Conservation (phyloP, 2,888 invertebrate species). For the Euplagia quadripunctaria region DNA sequence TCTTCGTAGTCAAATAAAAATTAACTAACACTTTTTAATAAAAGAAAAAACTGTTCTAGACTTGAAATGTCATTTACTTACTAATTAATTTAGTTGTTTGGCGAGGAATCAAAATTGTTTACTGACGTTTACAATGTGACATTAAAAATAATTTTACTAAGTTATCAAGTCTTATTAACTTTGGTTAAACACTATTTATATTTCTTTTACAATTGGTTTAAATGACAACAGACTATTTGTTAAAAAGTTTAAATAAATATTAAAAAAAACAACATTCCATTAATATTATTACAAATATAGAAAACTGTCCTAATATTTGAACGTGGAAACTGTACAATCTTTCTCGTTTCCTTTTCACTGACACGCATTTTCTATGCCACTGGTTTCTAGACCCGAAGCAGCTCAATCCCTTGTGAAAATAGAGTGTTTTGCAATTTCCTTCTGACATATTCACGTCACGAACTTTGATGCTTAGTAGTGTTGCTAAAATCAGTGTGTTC, state of each 20-base stretch:
- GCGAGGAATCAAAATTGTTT: background rate
- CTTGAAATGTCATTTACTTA: background rate
- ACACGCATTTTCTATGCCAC: conserved; percentile 10
- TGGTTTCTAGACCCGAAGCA: conserved; percentile 21
- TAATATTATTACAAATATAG: background rate
- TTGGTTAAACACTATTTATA: background rate
- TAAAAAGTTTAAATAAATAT: no score
- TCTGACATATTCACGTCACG: conserved; percentile 33
- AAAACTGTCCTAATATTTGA: background rate
- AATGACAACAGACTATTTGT: no score
- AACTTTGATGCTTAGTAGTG: conserved; percentile 20
- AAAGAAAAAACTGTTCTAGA: background rate
- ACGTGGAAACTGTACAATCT: background rate
- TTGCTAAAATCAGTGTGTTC: background rate
- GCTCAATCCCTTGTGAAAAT: conserved; percentile 50
- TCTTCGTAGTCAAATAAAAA: background rate
- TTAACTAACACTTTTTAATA: background rate
- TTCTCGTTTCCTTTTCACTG: conserved; percentile 5
- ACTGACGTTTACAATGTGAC: background rate
- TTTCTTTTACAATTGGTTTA: no score
- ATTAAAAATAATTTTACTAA: background rate
- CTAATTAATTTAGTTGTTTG: background rate
- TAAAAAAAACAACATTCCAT: background rate
- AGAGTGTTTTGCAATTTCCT: conserved; percentile 47
- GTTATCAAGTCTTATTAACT: background rate